Evolutionary conservation across 2,113 vertebrate genomes (phyloP).

Genomic region (Paratilapia polleni): DNA sequence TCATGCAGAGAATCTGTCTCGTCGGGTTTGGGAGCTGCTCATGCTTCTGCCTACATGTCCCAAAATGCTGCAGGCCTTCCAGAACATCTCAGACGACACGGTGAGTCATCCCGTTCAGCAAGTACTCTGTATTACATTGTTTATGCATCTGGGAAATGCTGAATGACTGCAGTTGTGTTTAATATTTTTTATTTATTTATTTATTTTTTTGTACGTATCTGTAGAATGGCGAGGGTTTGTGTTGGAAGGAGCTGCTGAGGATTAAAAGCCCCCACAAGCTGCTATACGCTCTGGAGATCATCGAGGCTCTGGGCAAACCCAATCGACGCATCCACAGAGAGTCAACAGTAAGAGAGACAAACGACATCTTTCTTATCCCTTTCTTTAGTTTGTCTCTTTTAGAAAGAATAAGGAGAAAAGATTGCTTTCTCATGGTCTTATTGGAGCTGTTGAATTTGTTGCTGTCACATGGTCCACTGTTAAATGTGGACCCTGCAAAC

Average conservation of each 20-base stretch:
- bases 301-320: conserved; percentile 96
- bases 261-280: conserved; percentile 98
- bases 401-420: background rate
- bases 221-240: conserved; percentile 90
- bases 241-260: conserved; percentile 96
- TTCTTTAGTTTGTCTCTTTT: background rate
- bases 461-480: background rate
- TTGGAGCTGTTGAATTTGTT: too few relatives aligned
- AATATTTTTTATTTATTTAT: background rate
- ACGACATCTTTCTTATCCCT: background rate
- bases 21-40: conserved; percentile 96
- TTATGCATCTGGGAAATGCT: background rate
- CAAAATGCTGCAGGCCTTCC: conserved; percentile 98
- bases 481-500: background rate
- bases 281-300: conserved; percentile 96
- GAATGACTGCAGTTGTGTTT: background rate
- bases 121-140: accelerated
- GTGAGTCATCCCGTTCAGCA: conserved; percentile 72
- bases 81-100: conserved; percentile 96
- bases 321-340: conserved; percentile 95
- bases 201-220: background rate
- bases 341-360: conserved; percentile 84
- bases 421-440: background rate
- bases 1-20: conserved; percentile 96
- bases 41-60: conserved; percentile 98